Evolutionary conservation across 2,888 invertebrate species (phyloP).

Genomic region (Brenthis hecate): DNA sequence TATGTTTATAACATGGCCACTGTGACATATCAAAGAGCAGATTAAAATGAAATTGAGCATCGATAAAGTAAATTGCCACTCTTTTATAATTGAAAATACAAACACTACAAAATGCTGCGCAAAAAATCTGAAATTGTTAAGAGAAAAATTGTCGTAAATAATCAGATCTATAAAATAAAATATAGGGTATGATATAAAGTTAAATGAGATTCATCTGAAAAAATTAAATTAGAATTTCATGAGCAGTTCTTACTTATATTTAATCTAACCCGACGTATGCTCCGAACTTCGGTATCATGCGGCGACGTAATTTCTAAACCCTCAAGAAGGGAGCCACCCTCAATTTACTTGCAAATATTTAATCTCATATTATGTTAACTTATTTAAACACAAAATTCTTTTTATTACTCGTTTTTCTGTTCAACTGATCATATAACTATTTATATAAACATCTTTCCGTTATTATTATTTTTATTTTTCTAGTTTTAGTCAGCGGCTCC

Average conservation of each 20-base stretch:
- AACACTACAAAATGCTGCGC: too few relatives aligned
- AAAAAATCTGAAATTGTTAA: too few relatives aligned
- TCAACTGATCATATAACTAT: not conserved
- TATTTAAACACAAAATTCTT: constrained; percentile 9
- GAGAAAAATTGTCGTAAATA: not conserved
- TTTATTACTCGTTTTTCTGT: not conserved
- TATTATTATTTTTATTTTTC: too few relatives aligned
- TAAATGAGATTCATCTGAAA: constrained; percentile 47
- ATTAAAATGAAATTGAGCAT: too few relatives aligned
- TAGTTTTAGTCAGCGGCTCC: too few relatives aligned
- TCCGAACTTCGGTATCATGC: constrained; percentile 55
- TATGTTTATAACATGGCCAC: too few relatives aligned
- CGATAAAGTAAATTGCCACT: too few relatives aligned
- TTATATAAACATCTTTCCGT: too few relatives aligned
- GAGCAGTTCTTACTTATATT: constrained; percentile 62
- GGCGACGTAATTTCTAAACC: constrained; percentile 52
- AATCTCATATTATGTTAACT: constrained; percentile 27
- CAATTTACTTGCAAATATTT: constrained; percentile 28
- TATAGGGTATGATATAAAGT: constrained; percentile 48
- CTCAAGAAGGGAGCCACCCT: constrained; percentile 24
- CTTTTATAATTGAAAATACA: too few relatives aligned
- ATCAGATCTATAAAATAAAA: constrained; percentile 19
- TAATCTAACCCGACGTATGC: constrained; percentile 55
- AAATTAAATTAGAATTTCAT: constrained; percentile 81
- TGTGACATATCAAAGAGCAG: too few relatives aligned